These are phyloP conservation scores for Loripinus fragilis DNA, from an alignment of 2,888 invertebrate genomes.

Conservation along the genomic window DNA sequence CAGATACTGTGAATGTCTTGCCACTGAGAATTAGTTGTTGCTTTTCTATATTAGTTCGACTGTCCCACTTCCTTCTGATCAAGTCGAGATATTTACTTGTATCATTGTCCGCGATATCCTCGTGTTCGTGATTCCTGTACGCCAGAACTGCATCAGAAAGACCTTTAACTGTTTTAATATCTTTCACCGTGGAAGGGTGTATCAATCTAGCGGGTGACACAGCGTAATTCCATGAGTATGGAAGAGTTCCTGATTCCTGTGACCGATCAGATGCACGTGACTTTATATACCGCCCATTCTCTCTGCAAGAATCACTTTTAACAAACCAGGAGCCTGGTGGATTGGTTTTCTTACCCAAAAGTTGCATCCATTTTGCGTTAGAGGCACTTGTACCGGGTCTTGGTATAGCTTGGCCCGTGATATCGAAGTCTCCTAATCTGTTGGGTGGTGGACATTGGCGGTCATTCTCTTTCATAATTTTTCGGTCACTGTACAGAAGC, in stretches of 20 bases:
- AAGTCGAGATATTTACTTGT: background rate
- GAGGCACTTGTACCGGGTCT: background rate
- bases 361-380: constrained; percentile 10
- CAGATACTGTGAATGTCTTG: background rate
- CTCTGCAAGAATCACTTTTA: background rate
- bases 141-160: constrained; percentile 46
- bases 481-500: constrained; percentile 48
- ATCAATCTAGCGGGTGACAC: constrained; percentile 27
- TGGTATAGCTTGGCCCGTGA: background rate
- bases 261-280: constrained; percentile 1
- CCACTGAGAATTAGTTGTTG: background rate
- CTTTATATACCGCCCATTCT: constrained; percentile 5
- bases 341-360: background rate
- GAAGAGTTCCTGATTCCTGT: background rate
- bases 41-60: background rate
- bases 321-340: background rate
- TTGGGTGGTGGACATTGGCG: background rate
- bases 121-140: constrained; percentile 24
- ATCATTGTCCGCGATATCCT: background rate
- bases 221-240: constrained; percentile 39
- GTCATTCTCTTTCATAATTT: constrained; percentile 23
- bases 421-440: background rate
- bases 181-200: background rate
- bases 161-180: constrained; percentile 34
- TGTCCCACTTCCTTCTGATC: background rate